Base-by-base conservation (phyloP, 2,888 invertebrate genomes). In the Neuroscelio doddi region DNA sequence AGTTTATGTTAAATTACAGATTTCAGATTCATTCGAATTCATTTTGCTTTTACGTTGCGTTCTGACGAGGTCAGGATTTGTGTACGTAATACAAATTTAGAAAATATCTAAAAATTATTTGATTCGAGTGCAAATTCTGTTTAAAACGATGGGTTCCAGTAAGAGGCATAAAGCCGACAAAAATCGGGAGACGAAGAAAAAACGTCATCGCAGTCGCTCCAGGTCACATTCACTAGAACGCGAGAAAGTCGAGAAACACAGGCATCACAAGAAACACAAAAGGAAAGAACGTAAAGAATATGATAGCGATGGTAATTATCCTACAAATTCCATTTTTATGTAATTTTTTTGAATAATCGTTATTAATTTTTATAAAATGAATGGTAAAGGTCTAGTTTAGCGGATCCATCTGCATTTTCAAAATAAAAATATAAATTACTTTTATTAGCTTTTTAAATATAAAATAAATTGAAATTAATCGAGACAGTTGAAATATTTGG, bases 131-230 rank as follows among this genome's bases (percentile, higher is more conserved):
- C n/a, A 21, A 21, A 3, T 21, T 21, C 21, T 21, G 5, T 21
- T 5, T 21, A 21, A 21, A 21, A 21, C 21, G 21, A 91, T 91
- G 91, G 91, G 91, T 74, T 91, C 92, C 15, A 87, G 86, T 77
- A 91, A 90, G 82, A 90, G 91, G 79, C 91, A 91, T 75, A 91
- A 91, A 80, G 85, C 85, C 34, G 86, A 88, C 39, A 89, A 89
- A 76, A 76, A 62, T 52, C 79, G 83, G 1, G 90, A 90, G 30
- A 86, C 87, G 1, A 90, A 90, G 80, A 92, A 92, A 85, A 88
- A 89, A 81, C 90, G 90, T 79, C 91, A 91, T 82, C 87, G 89
- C 41, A 87, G 87, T 71, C 84, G 86, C 61, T 89, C 90, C 15
- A 87, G 88, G 24, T 89, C 89, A 2, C 76, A 79, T 58, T 80